Base-by-base conservation (phyloP, 2,113 vertebrate genomes). In the Tetrao urogallus region DNA sequence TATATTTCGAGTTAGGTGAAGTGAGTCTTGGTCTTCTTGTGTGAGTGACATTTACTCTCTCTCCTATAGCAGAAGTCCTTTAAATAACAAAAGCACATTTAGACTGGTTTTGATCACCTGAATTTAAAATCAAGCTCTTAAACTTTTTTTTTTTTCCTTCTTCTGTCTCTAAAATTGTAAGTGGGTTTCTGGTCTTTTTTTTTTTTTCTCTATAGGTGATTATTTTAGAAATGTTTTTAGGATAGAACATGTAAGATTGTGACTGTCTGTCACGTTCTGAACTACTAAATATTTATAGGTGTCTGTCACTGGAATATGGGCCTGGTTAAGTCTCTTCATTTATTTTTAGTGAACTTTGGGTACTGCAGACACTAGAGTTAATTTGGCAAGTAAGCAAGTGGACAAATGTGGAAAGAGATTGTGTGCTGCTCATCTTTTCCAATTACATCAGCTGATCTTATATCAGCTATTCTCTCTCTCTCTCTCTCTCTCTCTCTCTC, bases 351-450 rank as follows among this genome's bases (percentile, higher is more conserved):
- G 84, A 89, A 63, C 50, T 87, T 65, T 64, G 42, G 45, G 67
- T 56, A 54, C 32, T 67, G 60, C 64, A 80, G 42, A 61, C 32
- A 50, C 22, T 88, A n/a, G 34, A 86, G 22, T 77, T 88, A 83
- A 93, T 95, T 92, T 89, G 67, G 75, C 50, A 91, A 91, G 71
- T 70, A 82, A 91, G 60, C 54, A 70, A 58, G 86, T 80, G 50
- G 67, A 61, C 50, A 93, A 91, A 69, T 75, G 64, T 79, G 77
- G 80, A 58, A 89, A 81, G 83, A 82, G 54, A 48, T 79, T n/a
- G n/a, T 47, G 45, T 89, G 69, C 40, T 91, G 80, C 69, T 94
- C 91, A 88, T 69, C 54, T 60, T 82, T 82, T 70, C 30, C 28
- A 42, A 2, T 76, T 82, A 64, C 17, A 60, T 88, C 69, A 47